A percentile compares a stretch with the other conserved stretches of the same genome.
Conservation (phyloP, 1,140 invertebrate species). For the Penaeus chinensis region DNA sequence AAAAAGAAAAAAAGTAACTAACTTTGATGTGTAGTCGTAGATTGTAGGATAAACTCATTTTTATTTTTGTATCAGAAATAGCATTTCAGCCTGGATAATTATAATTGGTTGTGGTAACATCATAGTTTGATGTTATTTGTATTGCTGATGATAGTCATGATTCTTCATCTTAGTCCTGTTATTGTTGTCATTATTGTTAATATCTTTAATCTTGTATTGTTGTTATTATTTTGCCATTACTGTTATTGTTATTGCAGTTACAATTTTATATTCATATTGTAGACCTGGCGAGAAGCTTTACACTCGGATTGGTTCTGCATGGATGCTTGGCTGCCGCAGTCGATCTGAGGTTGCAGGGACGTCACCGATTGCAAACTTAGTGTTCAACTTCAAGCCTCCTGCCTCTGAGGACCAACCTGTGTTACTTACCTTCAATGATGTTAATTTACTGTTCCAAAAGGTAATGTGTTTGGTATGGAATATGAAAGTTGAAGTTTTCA, state of each 20-base stretch:
- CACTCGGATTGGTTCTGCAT: conserved; percentile 74
- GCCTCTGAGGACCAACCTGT: conserved; percentile 72
- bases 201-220: neutral
- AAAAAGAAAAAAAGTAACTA: too few relatives aligned
- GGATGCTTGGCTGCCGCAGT: conserved; percentile 76
- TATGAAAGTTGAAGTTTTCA: neutral
- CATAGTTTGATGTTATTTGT: too few relatives aligned
- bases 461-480: conserved; percentile 66
- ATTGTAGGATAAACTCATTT: too few relatives aligned
- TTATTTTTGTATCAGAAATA: too few relatives aligned
- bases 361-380: conserved; percentile 81
- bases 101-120: too few relatives aligned
- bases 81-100: too few relatives aligned
- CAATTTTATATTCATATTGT: conserved; percentile 53
- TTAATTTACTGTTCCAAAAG: conserved; percentile 81
- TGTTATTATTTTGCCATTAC: neutral
- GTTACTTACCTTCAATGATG: conserved; percentile 81
- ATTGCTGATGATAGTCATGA: too few relatives aligned
- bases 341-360: conserved; percentile 74
- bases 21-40: too few relatives aligned
- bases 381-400: conserved; percentile 82
- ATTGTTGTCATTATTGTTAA: neutral
- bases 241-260: neutral
- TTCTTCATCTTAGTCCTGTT: too few relatives aligned
- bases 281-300: conserved; percentile 72